Evolutionary conservation across 2,113 vertebrate species (phyloP).

Genomic region (Corythornis madagascariensis): DNA sequence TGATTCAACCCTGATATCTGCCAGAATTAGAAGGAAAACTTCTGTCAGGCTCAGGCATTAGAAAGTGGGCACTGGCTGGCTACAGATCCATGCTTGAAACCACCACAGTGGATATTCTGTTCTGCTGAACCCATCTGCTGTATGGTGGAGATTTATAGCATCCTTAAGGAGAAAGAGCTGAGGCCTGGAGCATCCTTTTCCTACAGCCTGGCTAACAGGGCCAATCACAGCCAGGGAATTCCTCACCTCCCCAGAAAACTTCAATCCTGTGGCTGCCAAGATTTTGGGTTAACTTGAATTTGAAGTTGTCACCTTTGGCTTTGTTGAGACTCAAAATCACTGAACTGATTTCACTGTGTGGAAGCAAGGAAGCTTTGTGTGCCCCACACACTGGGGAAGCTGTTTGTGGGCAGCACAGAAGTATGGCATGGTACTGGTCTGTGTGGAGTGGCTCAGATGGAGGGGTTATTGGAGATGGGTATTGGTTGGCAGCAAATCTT

Average conservation of each 20-base stretch:
- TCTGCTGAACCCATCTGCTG: background rate
- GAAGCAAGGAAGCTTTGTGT: background rate
- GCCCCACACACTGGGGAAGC: accelerated
- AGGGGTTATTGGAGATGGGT: background rate
- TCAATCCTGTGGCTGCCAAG: background rate
- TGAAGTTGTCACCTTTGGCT: background rate
- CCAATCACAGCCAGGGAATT: background rate
- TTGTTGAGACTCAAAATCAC: background rate
- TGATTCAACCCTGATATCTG: background rate
- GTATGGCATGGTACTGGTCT: accelerated
- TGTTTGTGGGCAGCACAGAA: accelerated
- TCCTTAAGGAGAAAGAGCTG: background rate
- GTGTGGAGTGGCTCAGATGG: background rate
- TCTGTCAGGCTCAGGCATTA: background rate
- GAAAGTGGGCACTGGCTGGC: background rate
- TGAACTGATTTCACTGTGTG: accelerated
- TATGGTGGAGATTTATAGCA: background rate
- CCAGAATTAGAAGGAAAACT: background rate
- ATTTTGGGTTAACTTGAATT: background rate
- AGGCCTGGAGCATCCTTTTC: background rate
- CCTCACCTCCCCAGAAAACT: background rate
- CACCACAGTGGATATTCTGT: background rate
- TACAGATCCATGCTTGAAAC: accelerated
- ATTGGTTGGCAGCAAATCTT: background rate
- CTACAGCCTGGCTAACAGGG: background rate